Conservation (phyloP, 2,113 vertebrate genomes). For the Leptodactylus fuscus region DNA sequence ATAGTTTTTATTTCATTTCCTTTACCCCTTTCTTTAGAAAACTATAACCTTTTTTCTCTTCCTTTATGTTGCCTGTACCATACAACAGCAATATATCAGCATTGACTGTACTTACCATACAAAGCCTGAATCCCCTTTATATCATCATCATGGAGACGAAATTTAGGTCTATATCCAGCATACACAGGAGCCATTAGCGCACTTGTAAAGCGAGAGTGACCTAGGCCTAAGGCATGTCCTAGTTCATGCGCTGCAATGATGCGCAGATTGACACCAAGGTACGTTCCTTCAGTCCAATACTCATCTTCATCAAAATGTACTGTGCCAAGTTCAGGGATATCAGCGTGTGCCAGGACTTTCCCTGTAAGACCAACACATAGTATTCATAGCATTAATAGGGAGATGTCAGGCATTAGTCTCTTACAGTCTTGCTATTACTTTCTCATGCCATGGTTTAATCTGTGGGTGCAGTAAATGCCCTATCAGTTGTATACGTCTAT, state of each 20-base stretch:
- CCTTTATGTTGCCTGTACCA: not conserved
- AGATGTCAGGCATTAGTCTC: not conserved
- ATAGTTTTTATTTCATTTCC: not conserved
- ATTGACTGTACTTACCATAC: constrained; percentile 76
- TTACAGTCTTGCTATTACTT: no score
- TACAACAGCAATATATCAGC: not conserved
- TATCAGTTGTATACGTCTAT: not conserved
- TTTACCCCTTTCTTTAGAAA: not conserved
- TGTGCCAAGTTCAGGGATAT: constrained; percentile 80
- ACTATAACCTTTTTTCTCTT: no score
- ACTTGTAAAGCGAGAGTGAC: constrained; percentile 78
- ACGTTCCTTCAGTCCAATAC: constrained; percentile 81
- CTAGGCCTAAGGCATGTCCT: constrained; percentile 84
- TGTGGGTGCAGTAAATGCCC: not conserved
- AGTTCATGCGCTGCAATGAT: constrained; percentile 87
- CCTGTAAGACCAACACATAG: constrained; percentile 67
- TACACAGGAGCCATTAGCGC: constrained; percentile 86
- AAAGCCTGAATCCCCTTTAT: constrained; percentile 82
- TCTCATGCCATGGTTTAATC: no score
- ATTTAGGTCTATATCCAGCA: constrained; percentile 76
- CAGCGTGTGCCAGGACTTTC: constrained; percentile 83
- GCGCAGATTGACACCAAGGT: constrained; percentile 77
- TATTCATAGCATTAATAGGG: not conserved
- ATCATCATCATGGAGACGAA: constrained; percentile 82
- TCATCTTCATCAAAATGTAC: constrained; percentile 86